Conservation (phyloP, 2,888 invertebrate genomes). For the Alcis repandata region DNA sequence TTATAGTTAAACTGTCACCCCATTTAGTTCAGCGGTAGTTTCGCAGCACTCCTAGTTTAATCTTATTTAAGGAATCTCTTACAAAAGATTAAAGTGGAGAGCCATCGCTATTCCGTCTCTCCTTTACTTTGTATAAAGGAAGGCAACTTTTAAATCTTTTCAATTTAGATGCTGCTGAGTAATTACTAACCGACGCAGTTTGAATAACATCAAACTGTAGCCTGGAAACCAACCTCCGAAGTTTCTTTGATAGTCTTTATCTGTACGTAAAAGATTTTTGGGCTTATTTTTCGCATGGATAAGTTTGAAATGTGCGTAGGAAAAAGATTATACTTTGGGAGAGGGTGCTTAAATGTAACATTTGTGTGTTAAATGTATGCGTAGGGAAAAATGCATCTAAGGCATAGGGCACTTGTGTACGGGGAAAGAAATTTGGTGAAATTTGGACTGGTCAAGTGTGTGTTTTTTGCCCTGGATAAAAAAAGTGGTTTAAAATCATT, state of each 20-base stretch:
- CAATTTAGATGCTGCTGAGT: constrained; percentile 15
- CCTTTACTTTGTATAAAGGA: constrained; percentile 10
- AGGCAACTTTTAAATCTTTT: constrained; percentile 18
- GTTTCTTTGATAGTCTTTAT: constrained; percentile 4
- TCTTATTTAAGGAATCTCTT: constrained; percentile 3
- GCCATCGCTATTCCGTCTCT: constrained; percentile 2
- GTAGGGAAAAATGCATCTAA: too few relatives aligned
- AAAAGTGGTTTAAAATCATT: too few relatives aligned
- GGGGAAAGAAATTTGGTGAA: too few relatives aligned
- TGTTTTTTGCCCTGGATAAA: too few relatives aligned
- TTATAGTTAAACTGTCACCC: background rate
- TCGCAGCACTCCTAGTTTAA: constrained; percentile 6
- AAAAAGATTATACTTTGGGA: background rate
- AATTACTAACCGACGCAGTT: constrained; percentile 6
- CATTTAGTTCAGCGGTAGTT: background rate
- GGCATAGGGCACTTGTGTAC: too few relatives aligned
- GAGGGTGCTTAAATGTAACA: background rate
- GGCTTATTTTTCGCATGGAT: background rate
- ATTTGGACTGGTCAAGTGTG: too few relatives aligned
- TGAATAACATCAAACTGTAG: constrained; percentile 9
- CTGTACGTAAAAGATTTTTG: background rate
- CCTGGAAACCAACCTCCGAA: background rate
- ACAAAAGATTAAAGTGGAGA: constrained; percentile 11
- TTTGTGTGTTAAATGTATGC: too few relatives aligned
- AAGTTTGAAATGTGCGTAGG: background rate